phyloP scores from a whole-genome alignment of 2,888 invertebrate genomes.

The Herminia tarsipennalis region DNA sequence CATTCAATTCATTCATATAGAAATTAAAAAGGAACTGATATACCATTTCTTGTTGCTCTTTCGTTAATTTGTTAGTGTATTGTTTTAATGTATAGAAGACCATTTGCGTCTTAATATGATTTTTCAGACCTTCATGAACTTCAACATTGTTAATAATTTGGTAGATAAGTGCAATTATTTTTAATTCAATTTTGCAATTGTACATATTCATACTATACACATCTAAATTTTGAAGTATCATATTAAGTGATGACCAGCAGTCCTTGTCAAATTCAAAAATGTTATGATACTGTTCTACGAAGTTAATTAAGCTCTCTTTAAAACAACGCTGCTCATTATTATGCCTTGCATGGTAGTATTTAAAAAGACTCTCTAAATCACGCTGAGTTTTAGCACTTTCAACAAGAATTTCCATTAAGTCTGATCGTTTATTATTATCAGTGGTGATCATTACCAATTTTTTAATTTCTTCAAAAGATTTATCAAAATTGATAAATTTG shows the following conservation, averaged over 20 bases:
- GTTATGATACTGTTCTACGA: conserved; percentile 46
- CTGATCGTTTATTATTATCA: conserved; percentile 43
- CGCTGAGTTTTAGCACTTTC: conserved; percentile 50
- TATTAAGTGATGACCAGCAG: conserved; percentile 61
- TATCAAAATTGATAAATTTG: conserved; percentile 56
- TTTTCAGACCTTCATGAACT: conserved; percentile 39
- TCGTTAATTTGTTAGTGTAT: conserved; percentile 10
- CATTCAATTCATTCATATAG: conserved; percentile 43
- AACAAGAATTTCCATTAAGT: conserved; percentile 51
- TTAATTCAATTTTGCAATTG: conserved; percentile 36
- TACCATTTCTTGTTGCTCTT: conserved; percentile 25
- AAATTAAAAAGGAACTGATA: conserved; percentile 38
- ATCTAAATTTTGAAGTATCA: conserved; percentile 55
- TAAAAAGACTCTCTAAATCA: conserved; percentile 52
- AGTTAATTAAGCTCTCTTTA: conserved; percentile 54
- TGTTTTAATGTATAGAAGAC: conserved; percentile 20
- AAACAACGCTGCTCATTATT: conserved; percentile 50
- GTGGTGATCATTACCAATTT: conserved; percentile 46
- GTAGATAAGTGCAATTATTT: conserved; percentile 50
- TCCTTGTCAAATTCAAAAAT: conserved; percentile 54
- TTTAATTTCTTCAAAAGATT: conserved; percentile 55
- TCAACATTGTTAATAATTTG: conserved; percentile 51
- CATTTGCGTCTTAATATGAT: conserved; percentile 19
- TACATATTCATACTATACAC: conserved; percentile 43
- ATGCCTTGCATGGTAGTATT: conserved; percentile 63